Evolutionary conservation across 2,888 invertebrate species (phyloP).

Genomic region (Dyspetes luteomarginatus): DNA sequence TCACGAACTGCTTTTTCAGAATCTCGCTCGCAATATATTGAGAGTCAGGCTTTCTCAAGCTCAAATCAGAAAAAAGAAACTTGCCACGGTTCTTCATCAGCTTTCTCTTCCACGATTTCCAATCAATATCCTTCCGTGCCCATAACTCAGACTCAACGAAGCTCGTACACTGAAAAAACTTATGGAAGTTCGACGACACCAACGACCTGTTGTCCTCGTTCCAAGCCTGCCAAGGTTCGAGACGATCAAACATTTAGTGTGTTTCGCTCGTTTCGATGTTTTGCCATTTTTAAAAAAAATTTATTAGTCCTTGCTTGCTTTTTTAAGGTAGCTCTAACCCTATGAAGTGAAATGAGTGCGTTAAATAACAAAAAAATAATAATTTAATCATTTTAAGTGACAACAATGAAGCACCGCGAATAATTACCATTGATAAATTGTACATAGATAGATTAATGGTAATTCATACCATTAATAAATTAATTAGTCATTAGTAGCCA

Average conservation of each 20-base stretch:
- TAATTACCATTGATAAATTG: no score
- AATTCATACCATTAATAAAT: no score
- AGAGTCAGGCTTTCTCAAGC: conserved; percentile 77
- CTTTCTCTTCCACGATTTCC: conserved; percentile 44
- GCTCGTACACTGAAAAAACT: conserved; percentile 78
- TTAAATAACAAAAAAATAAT: no score
- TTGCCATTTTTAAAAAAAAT: conserved; percentile 49
- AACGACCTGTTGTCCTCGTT: conserved; percentile 69
- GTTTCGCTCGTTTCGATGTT: conserved; percentile 42
- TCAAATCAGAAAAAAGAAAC: conserved; percentile 74
- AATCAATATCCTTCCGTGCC: conserved; percentile 50
- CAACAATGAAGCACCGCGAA: no score
- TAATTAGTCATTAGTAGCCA: no score
- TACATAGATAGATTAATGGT: no score
- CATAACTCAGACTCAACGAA: conserved; percentile 75
- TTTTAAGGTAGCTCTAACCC: no score
- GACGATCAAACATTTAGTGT: conserved; percentile 66
- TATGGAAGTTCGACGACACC: conserved; percentile 69
- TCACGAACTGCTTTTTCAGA: conserved; percentile 78
- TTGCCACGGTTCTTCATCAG: conserved; percentile 55
- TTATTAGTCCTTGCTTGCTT: no score
- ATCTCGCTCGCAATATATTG: conserved; percentile 77
- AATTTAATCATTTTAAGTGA: no score
- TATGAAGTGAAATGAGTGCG: no score
- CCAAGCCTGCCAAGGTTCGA: conserved; percentile 81